A percentile compares a stretch with the other conserved stretches of the same genome.
phyloP scores from a whole-genome alignment of 2,888 invertebrate genomes.

The Pheosia gnoma region DNA sequence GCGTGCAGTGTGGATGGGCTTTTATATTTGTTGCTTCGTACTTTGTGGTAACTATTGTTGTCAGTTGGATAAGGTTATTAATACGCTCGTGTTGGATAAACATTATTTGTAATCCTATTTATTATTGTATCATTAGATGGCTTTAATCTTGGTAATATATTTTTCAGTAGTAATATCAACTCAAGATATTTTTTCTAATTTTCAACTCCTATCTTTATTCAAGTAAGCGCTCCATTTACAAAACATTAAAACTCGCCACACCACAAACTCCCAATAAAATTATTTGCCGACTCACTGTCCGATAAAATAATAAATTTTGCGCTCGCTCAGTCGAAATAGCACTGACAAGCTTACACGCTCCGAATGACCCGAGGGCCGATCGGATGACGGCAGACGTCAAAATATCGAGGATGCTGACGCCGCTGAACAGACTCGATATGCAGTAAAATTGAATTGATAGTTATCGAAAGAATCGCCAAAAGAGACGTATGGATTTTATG shows the following conservation, averaged over 20 bases:
- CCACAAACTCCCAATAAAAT: conserved; percentile 7
- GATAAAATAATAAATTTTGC: conserved; percentile 3
- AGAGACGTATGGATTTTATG: neutral
- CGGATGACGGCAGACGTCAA: conserved; percentile 9
- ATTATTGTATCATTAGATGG: no score
- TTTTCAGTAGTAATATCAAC: no score
- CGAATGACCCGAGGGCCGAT: conserved; percentile 5
- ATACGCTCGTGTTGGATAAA: neutral
- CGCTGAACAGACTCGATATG: conserved; percentile 42
- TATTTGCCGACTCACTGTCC: neutral
- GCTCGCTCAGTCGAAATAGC: neutral
- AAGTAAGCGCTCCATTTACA: neutral
- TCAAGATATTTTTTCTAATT: neutral
- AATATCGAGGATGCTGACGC: conserved; percentile 33
- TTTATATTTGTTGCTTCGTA: neutral
- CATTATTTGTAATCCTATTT: no score
- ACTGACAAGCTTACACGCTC: conserved; percentile 6
- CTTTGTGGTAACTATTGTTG: neutral
- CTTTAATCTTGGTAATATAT: no score
- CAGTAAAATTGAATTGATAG: conserved; percentile 53
- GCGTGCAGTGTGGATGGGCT: neutral
- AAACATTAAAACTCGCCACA: conserved; percentile 7
- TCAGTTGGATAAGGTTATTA: neutral
- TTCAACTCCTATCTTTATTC: neutral
- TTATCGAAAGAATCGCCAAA: conserved; percentile 23